Conservation (phyloP, 2,113 vertebrate genomes). For the Aphyosemion australe region DNA sequence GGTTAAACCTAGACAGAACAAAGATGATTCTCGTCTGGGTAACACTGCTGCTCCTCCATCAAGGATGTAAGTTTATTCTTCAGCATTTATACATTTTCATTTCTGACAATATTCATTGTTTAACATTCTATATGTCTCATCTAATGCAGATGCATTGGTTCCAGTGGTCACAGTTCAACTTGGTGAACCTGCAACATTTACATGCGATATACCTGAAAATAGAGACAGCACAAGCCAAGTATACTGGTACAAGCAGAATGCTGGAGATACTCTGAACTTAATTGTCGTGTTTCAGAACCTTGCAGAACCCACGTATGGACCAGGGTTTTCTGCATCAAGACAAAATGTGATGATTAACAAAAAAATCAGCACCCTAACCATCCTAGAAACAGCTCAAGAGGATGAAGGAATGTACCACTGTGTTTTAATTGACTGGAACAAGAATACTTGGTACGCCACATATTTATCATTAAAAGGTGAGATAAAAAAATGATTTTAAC, state of each 20-base stretch:
- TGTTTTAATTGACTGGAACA: background rate
- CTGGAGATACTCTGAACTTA: constrained; percentile 4
- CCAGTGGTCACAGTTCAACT: background rate
- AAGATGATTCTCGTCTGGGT: constrained; percentile 3
- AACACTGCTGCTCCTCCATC: background rate
- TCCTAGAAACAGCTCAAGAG: background rate
- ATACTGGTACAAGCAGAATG: constrained; percentile 36
- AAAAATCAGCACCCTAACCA: background rate
- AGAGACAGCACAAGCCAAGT: background rate
- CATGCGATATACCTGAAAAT: background rate
- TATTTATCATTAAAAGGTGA: constrained; percentile 41
- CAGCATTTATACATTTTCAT: background rate
- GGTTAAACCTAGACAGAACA: background rate
- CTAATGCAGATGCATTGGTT: background rate
- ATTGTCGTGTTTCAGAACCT: fast-evolving
- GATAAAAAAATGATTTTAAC: background rate
- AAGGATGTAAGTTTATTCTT: background rate
- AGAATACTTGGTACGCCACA: constrained; percentile 4
- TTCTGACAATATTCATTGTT: background rate
- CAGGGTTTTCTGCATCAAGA: background rate
- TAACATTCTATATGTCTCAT: background rate
- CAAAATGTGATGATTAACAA: fast-evolving
- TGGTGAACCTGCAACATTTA: background rate
- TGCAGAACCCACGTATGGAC: fast-evolving
- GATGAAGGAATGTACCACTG: constrained; percentile 54